These are phyloP conservation scores for Apis florea DNA, from an alignment of 1,140 invertebrate genomes.

Conservation along the genomic window DNA sequence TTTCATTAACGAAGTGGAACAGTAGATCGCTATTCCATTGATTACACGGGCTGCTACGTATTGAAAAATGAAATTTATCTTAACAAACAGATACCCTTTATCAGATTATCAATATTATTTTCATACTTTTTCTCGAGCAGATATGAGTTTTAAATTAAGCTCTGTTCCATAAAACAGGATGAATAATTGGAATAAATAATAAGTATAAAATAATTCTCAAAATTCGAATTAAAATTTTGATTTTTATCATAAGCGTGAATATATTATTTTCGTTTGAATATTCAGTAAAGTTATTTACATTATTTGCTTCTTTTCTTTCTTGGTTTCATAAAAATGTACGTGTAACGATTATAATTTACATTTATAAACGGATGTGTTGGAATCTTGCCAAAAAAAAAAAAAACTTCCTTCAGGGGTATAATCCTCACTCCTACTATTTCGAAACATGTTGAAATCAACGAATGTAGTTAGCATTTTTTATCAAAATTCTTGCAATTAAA, in stretches of 20 bases:
- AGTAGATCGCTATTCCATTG: conserved; percentile 54
- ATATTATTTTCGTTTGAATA: background rate
- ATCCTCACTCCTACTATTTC: background rate
- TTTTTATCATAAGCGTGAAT: too few species aligned
- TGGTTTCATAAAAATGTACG: background rate
- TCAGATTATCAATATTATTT: background rate
- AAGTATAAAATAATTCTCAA: too few species aligned
- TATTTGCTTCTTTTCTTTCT: background rate
- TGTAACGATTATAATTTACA: conserved; percentile 8
- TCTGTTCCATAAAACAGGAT: background rate
- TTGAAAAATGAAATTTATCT: conserved; percentile 19
- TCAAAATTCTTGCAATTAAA: too few species aligned
- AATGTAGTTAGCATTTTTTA: background rate
- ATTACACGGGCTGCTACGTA: conserved; percentile 30
- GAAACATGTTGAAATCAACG: background rate
- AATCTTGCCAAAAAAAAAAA: conserved; percentile 18
- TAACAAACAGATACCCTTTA: conserved; percentile 8
- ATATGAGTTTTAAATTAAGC: too few species aligned
- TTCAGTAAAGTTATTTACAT: too few species aligned
- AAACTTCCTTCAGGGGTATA: background rate
- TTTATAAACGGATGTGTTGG: conserved; percentile 26
- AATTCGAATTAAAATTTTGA: too few species aligned
- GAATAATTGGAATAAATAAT: background rate
- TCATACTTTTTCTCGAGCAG: background rate
- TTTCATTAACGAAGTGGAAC: conserved; percentile 69